phyloP scores from a whole-genome alignment of 1,140 invertebrate species.

The Bombus picipes region DNA sequence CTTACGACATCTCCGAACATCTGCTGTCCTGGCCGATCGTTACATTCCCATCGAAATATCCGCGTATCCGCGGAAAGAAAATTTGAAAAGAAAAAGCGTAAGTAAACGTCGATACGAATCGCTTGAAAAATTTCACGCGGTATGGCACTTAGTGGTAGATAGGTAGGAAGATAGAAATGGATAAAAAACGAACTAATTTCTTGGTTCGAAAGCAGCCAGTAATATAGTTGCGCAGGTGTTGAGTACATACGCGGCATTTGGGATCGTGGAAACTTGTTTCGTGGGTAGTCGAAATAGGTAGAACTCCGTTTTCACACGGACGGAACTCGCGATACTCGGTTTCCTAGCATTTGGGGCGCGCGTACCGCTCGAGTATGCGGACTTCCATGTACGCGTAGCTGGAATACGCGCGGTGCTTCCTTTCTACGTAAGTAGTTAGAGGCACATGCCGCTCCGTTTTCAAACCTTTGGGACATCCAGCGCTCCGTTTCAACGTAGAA shows the following conservation, averaged over 20 bases:
- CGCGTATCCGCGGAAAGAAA: background rate
- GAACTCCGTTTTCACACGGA: conserved; percentile 17
- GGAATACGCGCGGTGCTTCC: conserved; percentile 20
- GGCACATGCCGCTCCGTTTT: conserved; percentile 10
- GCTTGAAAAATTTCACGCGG: background rate
- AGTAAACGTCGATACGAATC: background rate
- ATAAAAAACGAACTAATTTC: background rate
- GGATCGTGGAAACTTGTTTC: background rate
- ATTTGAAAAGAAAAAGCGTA: background rate
- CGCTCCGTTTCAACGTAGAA: background rate
- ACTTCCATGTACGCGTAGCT: conserved; percentile 16
- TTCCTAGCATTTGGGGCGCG: conserved; percentile 14
- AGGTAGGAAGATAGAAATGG: no score
- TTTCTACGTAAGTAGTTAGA: conserved; percentile 1
- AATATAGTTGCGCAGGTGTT: background rate
- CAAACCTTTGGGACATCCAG: conserved; percentile 23
- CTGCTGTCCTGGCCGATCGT: background rate
- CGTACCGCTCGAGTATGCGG: background rate
- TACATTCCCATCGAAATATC: background rate
- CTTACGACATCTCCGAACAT: background rate
- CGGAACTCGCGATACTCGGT: conserved; percentile 1
- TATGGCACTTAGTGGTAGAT: rapidly evolving
- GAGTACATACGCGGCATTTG: background rate
- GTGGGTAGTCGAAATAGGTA: background rate
- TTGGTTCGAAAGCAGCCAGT: background rate